A percentile compares a stretch with the other conserved stretches of the same genome.
phyloP scores from a whole-genome alignment of 2,113 vertebrate species.

The Parotia lawesii region DNA sequence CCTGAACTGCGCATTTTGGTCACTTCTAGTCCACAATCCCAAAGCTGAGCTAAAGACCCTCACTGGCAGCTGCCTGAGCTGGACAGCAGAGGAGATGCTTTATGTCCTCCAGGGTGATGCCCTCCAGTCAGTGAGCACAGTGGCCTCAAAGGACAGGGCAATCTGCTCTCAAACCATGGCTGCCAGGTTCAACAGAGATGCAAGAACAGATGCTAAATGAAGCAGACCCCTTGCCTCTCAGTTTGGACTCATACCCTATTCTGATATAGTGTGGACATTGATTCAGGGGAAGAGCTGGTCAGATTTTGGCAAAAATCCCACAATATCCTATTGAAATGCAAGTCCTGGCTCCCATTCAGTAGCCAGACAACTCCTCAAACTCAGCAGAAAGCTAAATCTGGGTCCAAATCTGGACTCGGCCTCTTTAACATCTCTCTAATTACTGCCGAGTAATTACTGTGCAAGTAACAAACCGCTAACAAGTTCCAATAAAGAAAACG shows the following conservation, averaged over 20 bases:
- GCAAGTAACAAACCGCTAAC: not conserved
- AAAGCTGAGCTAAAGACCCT: not conserved
- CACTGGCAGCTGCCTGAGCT: not conserved
- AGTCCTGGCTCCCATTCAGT: not conserved
- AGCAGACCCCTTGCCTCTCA: not conserved
- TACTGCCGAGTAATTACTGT: not conserved
- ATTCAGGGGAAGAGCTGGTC: not conserved
- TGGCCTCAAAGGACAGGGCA: not conserved
- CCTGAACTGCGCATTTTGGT: not conserved
- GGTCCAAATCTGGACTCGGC: not conserved
- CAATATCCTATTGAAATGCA: not conserved
- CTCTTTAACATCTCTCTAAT: not conserved
- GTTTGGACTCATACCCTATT: rapidly evolving
- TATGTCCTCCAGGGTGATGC: rapidly evolving
- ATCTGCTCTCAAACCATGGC: not conserved
- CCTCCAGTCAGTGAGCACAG: rapidly evolving
- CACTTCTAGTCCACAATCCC: rapidly evolving
- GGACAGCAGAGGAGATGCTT: not conserved
- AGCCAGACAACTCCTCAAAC: not conserved
- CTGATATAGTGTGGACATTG: rapidly evolving
- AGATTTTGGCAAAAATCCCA: not conserved
- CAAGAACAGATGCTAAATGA: not conserved
- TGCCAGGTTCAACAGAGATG: not conserved
- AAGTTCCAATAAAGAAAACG: slow-evolving; percentile 39
- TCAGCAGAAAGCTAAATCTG: not conserved